Percentiles rank a stretch among this genome's conserved stretches.
Conservation (phyloP, 2,113 vertebrate species). For the Microcebus griseorufus region DNA sequence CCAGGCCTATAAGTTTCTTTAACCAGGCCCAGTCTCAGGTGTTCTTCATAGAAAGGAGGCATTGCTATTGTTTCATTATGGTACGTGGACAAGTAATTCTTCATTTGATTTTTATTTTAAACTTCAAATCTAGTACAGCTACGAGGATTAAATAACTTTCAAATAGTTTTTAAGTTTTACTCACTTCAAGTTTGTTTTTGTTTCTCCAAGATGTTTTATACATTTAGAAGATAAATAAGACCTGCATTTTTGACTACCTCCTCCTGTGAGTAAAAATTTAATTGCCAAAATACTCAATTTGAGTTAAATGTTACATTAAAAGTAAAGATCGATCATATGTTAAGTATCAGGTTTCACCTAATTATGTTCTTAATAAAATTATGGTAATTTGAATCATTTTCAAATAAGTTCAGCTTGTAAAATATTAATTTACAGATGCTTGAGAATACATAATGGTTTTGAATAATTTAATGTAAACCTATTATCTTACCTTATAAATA, state of each 20-base stretch:
- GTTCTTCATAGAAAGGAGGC: not conserved
- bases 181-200: not conserved
- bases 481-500: constrained; percentile 8
- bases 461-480: not conserved
- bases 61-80: not conserved
- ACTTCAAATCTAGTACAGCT: not conserved
- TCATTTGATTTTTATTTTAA: constrained; percentile 35
- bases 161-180: constrained; percentile 8
- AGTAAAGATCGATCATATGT: not conserved
- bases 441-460: not conserved
- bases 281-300: not conserved
- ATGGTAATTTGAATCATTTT: not conserved
- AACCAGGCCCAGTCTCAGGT: not conserved
- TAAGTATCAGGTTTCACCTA: not conserved
- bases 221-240: constrained; percentile 38
- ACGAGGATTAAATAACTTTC: not conserved
- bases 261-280: not conserved
- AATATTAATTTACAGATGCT: not conserved
- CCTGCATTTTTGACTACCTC: not conserved
- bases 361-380: constrained; percentile 15
- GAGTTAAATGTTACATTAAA: constrained; percentile 15
- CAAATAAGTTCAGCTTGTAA: not conserved
- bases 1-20: not conserved
- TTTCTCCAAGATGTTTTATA: not conserved
- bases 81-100: not conserved